Conservation (phyloP, 2,888 invertebrate species). For the Microctonus brassicae region DNA sequence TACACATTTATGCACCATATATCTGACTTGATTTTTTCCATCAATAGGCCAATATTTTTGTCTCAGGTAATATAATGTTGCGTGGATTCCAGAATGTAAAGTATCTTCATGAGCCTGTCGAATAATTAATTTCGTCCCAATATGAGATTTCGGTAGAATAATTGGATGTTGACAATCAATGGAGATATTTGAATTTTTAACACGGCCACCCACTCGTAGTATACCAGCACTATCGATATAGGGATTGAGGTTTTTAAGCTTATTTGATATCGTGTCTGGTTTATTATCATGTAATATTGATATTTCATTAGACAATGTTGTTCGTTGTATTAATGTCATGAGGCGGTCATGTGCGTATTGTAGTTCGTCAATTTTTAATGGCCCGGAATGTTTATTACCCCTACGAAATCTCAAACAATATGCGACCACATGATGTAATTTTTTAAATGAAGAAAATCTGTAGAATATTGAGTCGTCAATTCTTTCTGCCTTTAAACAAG, state of each 20-base stretch:
- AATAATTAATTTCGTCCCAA: conserved; percentile 23
- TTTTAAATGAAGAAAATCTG: no score
- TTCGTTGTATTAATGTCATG: no score
- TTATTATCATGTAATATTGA: no score
- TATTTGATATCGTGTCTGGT: conserved; percentile 36
- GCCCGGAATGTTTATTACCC: no score
- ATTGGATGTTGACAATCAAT: conserved; percentile 19
- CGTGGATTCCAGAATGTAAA: conserved; percentile 40
- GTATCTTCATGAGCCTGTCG: conserved; percentile 12
- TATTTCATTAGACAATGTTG: no score
- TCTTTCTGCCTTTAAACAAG: no score
- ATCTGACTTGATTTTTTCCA: conserved; percentile 30
- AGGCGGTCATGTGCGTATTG: no score
- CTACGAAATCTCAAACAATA: no score
- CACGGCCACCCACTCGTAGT: conserved; percentile 44
- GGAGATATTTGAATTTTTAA: conserved; percentile 23
- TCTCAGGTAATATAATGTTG: conserved; percentile 35
- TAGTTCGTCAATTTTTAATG: no score
- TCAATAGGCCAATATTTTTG: conserved; percentile 39
- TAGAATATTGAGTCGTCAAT: no score
- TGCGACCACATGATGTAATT: no score
- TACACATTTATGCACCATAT: conserved; percentile 27
- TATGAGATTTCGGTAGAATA: conserved; percentile 22
- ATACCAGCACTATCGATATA: conserved; percentile 45
- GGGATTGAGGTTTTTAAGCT: conserved; percentile 39